Conservation (phyloP, 2,888 invertebrate genomes). For the Gordius sp. region DNA sequence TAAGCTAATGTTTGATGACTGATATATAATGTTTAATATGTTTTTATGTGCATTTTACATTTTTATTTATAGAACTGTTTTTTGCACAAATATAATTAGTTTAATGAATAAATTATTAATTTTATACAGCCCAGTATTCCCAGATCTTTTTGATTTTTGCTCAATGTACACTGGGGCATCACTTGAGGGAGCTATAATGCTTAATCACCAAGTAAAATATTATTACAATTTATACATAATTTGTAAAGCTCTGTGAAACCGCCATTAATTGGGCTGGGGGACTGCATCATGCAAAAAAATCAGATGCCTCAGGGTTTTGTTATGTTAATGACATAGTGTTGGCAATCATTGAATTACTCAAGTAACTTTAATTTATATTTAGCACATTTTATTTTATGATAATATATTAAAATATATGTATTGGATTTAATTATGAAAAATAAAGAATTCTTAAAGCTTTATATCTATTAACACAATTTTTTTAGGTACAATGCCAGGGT, state of each 20-base stretch:
- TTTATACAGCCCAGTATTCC: conserved; percentile 37
- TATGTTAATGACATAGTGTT: conserved; percentile 97
- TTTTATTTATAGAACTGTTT: no score
- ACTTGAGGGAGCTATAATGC: conserved; percentile 72
- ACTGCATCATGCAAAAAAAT: conserved; percentile 92
- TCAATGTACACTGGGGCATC: conserved; percentile 90
- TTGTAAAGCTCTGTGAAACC: conserved; percentile 43
- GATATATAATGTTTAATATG: neutral
- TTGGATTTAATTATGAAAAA: neutral
- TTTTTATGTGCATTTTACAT: no score
- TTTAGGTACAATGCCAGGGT: conserved; percentile 66
- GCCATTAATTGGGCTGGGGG: conserved; percentile 99
- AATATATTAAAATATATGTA: neutral
- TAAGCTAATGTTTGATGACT: conserved; percentile 11
- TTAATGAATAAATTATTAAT: no score
- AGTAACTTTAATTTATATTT: conserved; percentile 28
- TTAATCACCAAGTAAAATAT: conserved; percentile 48
- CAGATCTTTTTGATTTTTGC: conserved; percentile 91
- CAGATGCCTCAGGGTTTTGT: conserved; percentile 73
- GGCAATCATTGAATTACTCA: conserved; percentile 65
- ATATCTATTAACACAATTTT: no score
- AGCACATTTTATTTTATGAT: conserved; percentile 20
- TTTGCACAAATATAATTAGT: no score
- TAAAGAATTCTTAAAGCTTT: no score
- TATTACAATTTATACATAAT: conserved; percentile 12